Evolutionary conservation across 2,797 vertebrate genomes (phyloP).

Genomic region (Gymnoscopelus microlampas): DNA sequence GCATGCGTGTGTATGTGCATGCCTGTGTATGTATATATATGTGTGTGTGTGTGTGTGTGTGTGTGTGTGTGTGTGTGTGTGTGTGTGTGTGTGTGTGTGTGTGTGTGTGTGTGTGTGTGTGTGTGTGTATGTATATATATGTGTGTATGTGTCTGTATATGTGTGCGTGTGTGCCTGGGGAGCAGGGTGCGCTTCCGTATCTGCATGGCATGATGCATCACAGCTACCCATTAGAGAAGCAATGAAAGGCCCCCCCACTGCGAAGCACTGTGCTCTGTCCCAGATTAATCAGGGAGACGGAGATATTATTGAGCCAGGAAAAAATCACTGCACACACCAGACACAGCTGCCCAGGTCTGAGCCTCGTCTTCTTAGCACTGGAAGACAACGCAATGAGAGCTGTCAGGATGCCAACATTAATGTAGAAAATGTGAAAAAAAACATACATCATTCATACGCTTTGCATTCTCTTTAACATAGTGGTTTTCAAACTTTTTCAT

Average conservation of each 20-base stretch:
- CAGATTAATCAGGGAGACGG: conserved; percentile 71
- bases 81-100: conserved; percentile 18
- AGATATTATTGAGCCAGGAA: conserved; percentile 66
- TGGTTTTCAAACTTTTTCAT: too few species aligned
- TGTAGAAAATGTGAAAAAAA: too few species aligned
- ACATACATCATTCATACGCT: too few species aligned
- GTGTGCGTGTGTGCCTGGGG: conserved; percentile 8
- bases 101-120: conserved; percentile 5
- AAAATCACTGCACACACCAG: conserved; percentile 29
- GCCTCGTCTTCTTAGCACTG: conserved; percentile 40
- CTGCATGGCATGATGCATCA: conserved; percentile 70
- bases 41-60: conserved; percentile 13
- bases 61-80: conserved; percentile 21
- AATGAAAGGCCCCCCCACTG: conserved; percentile 70
- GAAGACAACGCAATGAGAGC: conserved; percentile 20
- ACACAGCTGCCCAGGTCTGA: conserved; percentile 57
- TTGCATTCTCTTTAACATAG: too few species aligned
- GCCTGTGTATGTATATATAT: conserved; percentile 4
- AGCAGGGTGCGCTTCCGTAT: conserved; percentile 56
- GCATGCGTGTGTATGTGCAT: not conserved
- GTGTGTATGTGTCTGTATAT: not conserved
- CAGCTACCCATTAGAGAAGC: conserved; percentile 75
- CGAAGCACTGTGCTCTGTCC: conserved; percentile 60
- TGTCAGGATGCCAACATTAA: too few species aligned
- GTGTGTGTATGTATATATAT: conserved; percentile 2